Base-by-base conservation (phyloP, 64 coral and sea anemone genomes). In the Acropora yongei region DNA sequence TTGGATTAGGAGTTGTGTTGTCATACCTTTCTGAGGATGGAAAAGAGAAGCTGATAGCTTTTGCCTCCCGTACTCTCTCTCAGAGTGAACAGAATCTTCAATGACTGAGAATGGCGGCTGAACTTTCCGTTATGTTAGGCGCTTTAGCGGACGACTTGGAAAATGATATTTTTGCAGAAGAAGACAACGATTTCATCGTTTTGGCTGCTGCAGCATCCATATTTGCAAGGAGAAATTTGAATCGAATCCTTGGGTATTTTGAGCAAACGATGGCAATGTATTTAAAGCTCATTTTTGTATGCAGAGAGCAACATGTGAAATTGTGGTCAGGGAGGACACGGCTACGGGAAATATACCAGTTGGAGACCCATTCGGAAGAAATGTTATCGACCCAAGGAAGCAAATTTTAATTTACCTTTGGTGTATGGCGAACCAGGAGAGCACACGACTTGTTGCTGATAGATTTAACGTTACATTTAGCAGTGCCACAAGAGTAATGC, bases 401-500 rank as follows among this genome's bases (percentile, higher is more conserved):
- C 91, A 93, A n/a, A 82, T 93, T 65, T 53, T 87, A 74, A 53
- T 76, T n/a, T 77, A 65, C 78, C 20, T 93, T 14, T 87, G 91
- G 91, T 87, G 78, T 76, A 53, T 93, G 76, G 74, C 91, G 2
- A 93, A 78, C 47, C 49, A 53, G 3, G 91, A 93, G 47, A 51
- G 42, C 3, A 86, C 78, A 44, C 17, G 83, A 88, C 69, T 48
- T 63, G 77, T 93, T 41, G 76, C 91, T 78, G 91, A 93, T 61
- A 79, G 91, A 66, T 93, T 93, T 65, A 81, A 93, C 75, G 76
- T 93, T 6, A 93, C 84, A 19, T 55, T 93, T 41, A 93, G 91
- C 77, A 93, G 91, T 78, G 30, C 80, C 30, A 75, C 87, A 46
- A 86, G 83, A 66, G 47, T 77, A 41, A 63, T 87, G 19, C 84